Base-by-base conservation (phyloP, 1,140 invertebrate genomes). In the Calliphora vicina region DNA sequence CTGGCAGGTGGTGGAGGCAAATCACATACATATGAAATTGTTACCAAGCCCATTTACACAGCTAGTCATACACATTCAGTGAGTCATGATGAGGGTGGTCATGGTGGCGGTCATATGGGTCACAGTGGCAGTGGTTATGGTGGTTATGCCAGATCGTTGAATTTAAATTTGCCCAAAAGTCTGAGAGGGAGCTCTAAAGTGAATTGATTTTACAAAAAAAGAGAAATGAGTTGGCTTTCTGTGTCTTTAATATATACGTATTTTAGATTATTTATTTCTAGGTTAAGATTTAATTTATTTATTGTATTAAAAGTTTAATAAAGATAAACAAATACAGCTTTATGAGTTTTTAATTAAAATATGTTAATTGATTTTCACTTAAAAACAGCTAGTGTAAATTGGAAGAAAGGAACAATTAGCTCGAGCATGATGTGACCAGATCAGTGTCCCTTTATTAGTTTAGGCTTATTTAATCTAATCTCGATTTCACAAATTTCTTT, bases 21-120 rank as follows among this genome's bases (percentile, higher is more conserved):
- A 85, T 95, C 94, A 25, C 96, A 95, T 0, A 96, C 95, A 0
- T 97, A 97, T 87, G 96, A 96, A 90, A 96, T 96, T 76, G 94
- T 97, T 43, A 94, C 95, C 78, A 96, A 96, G 85, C 96, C 96
- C 0, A 92, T 96, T 0, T 95, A 96, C 87, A 93, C 93, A 0
- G 93, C 94, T 72, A 92, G 93, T 0, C 95, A 96, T 84, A 93
- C 93, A 1, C 95, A 96, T 83, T 96, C 95, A 12, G 93, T 93
- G 0, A 92, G 93, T 84, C 94, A 95, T 87, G 94, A 96, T 80
- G 93, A 93, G 13, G 92, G 93, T 29, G 93, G 92, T 0, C 91
- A 92, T 71, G 91, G 91, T 71, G 91, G 91, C 26, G 92, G 93
- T 0, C 92, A 94, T 87, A 94, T 94, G 2, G 72, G 74, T 13